Evolutionary conservation across 2,888 invertebrate genomes (phyloP).

Genomic region (Philhelius pedissequus): DNA sequence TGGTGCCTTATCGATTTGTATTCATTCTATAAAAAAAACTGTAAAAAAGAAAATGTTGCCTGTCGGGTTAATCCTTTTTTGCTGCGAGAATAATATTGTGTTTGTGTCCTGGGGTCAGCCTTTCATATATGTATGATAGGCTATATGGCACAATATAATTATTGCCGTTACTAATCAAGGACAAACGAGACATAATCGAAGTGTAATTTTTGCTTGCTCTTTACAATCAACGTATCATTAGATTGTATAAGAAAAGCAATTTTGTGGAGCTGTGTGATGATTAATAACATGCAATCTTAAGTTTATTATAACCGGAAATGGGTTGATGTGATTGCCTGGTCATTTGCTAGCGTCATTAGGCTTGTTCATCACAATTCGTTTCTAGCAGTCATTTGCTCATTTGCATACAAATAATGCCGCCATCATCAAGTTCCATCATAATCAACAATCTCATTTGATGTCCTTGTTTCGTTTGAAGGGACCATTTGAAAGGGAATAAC

Average conservation of each 20-base stretch:
- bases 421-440: background rate
- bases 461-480: constrained; percentile 8
- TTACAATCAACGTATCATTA: background rate
- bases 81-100: background rate
- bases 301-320: constrained; percentile 1
- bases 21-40: background rate
- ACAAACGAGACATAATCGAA: constrained; percentile 1
- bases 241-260: constrained; percentile 1
- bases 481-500: background rate
- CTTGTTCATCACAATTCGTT: background rate
- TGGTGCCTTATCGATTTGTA: constrained; percentile 26
- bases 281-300: constrained; percentile 20
- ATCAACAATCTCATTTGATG: constrained; percentile 1
- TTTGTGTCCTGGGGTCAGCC: background rate
- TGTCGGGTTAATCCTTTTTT: background rate
- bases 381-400: background rate
- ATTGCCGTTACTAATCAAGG: constrained; percentile 27
- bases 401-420: constrained; percentile 10
- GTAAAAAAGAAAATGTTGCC: background rate
- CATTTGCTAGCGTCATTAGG: constrained; percentile 30
- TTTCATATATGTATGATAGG: background rate
- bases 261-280: background rate
- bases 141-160: background rate
- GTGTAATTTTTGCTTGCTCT: background rate
- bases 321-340: constrained; percentile 40